These are phyloP conservation scores for Eurois occulta DNA, from an alignment of 2,888 invertebrate species.

Conservation along the genomic window DNA sequence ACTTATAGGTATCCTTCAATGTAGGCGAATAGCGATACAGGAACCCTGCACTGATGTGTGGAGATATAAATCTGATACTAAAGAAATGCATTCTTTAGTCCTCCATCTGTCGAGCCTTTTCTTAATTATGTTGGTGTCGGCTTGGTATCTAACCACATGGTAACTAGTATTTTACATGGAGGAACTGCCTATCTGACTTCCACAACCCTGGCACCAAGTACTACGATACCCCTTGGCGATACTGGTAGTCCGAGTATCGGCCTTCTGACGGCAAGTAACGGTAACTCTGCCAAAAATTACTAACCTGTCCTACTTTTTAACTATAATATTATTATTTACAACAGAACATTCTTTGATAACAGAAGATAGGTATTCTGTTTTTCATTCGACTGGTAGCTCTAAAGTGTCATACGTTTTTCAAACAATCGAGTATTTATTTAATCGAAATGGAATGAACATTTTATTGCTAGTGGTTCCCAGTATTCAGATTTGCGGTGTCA, in stretches of 20 bases:
- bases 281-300: too few species aligned
- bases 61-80: neutral
- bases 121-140: neutral
- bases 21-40: neutral
- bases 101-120: neutral
- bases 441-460: slow-evolving; percentile 18
- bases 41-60: neutral
- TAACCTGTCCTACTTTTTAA: too few species aligned
- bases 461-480: slow-evolving; percentile 3
- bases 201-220: neutral
- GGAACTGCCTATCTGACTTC: neutral
- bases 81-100: neutral
- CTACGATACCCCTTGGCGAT: neutral
- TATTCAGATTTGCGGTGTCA: slow-evolving; percentile 36
- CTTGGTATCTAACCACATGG: neutral
- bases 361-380: neutral
- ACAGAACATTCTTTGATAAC: too few species aligned
- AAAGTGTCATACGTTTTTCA: neutral
- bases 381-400: neutral
- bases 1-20: slow-evolving; percentile 3
- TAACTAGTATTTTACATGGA: neutral
- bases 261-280: too few species aligned
- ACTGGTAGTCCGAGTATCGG: neutral
- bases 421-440: slow-evolving; percentile 24
- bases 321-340: too few species aligned